These are phyloP conservation scores for Geophilus truncorum DNA, from an alignment of 2,888 invertebrate genomes.

Conservation along the genomic window DNA sequence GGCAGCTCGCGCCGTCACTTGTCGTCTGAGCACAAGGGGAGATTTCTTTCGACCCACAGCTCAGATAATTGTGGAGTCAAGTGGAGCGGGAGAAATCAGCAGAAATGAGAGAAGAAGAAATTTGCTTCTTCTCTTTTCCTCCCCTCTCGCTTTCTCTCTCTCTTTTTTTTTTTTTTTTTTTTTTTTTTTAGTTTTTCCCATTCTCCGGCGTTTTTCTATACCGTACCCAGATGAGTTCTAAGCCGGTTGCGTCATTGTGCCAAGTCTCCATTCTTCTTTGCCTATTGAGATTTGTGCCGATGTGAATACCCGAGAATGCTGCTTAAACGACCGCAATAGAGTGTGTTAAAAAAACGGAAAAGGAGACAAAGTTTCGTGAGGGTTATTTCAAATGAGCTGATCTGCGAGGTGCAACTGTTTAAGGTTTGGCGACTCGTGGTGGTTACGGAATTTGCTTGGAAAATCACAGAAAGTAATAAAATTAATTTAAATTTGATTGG, in stretches of 20 bases:
- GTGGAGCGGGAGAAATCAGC: constrained; percentile 22
- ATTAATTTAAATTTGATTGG: no score
- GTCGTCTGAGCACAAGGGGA: background rate
- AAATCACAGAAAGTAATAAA: no score
- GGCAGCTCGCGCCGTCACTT: constrained; percentile 28
- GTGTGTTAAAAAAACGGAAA: background rate
- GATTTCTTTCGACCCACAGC: constrained; percentile 11
- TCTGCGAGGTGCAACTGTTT: no score
- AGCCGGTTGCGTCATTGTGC: constrained; percentile 24
- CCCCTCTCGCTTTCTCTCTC: background rate
- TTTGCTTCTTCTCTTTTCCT: constrained; percentile 3
- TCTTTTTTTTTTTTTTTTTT: background rate
- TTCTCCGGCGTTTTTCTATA: background rate
- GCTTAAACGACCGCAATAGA: constrained; percentile 19
- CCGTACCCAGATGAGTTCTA: constrained; percentile 13
- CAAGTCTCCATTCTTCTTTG: constrained; percentile 12
- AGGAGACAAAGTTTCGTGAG: background rate
- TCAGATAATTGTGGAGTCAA: constrained; percentile 25
- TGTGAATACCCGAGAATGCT: constrained; percentile 5
- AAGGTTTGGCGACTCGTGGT: no score
- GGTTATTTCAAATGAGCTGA: no score
- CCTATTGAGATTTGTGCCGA: constrained; percentile 8
- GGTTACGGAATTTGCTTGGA: no score
- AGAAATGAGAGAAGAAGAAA: constrained; percentile 25
- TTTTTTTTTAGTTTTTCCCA: background rate